Conservation (phyloP, 2,888 invertebrate genomes). For the Drosophila mettleri region DNA sequence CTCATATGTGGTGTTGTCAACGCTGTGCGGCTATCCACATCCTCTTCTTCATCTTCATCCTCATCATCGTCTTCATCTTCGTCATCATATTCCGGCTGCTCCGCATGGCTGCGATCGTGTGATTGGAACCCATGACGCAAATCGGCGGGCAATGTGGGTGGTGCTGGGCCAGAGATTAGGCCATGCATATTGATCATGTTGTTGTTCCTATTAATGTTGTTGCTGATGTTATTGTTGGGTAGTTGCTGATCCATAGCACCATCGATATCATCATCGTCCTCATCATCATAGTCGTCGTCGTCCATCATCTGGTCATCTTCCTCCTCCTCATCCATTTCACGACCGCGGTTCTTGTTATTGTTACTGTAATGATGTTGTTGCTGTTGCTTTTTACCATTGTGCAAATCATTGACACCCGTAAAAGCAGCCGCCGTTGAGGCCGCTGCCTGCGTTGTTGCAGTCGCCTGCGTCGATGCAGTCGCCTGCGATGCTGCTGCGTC, state of each 20-base stretch:
- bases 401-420: slow-evolving; percentile 63
- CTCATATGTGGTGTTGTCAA: slow-evolving; percentile 52
- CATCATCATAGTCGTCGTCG: slow-evolving; percentile 48
- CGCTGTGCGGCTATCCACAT: slow-evolving; percentile 50
- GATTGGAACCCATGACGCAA: slow-evolving; percentile 48
- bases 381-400: slow-evolving; percentile 62
- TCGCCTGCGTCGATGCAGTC: slow-evolving; percentile 18
- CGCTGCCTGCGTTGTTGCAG: slow-evolving; percentile 49
- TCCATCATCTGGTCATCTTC: slow-evolving; percentile 49
- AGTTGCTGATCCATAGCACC: slow-evolving; percentile 42
- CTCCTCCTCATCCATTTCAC: slow-evolving; percentile 24
- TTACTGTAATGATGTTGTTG: slow-evolving; percentile 14
- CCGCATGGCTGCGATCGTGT: slow-evolving; percentile 27
- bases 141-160: slow-evolving; percentile 44
- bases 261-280: slow-evolving; percentile 51
- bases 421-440: slow-evolving; percentile 58
- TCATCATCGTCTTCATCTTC: slow-evolving; percentile 64
- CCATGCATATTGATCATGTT: slow-evolving; percentile 17
- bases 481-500: slow-evolving; percentile 36
- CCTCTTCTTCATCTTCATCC: slow-evolving; percentile 58
- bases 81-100: slow-evolving; percentile 49
- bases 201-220: slow-evolving; percentile 39
- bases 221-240: slow-evolving; percentile 46
- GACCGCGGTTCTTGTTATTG: slow-evolving; percentile 34
- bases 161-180: slow-evolving; percentile 12